phyloP scores from a whole-genome alignment of 2,888 invertebrate species.

The Drosophila hamatofila region DNA sequence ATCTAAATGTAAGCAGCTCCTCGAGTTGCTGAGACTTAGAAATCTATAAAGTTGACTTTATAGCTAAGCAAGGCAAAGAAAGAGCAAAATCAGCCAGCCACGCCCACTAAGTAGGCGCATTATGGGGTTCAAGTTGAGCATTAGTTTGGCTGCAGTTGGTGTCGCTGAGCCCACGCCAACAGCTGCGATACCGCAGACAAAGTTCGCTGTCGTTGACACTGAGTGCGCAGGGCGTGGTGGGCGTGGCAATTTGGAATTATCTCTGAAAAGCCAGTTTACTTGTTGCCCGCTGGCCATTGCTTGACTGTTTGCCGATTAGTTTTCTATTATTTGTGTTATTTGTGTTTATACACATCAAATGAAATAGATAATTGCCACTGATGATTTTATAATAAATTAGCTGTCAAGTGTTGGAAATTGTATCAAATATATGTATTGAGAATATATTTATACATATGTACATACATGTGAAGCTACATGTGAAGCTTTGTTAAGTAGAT shows the following conservation, averaged over 20 bases:
- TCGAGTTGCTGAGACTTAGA: conserved; percentile 46
- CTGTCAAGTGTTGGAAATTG: conserved; percentile 1
- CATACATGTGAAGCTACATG: too few species aligned
- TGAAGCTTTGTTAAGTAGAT: too few species aligned
- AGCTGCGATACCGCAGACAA: conserved; percentile 34
- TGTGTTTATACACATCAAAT: conserved; percentile 54
- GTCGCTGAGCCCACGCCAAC: conserved; percentile 10
- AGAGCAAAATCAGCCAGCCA: conserved; percentile 9
- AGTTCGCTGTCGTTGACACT: conserved; percentile 62
- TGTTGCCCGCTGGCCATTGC: conserved; percentile 45
- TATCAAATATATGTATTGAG: neutral
- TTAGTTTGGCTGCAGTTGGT: conserved; percentile 26
- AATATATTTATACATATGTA: neutral
- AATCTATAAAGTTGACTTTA: conserved; percentile 72
- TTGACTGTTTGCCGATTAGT: conserved; percentile 67
- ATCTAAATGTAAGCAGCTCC: conserved; percentile 28
- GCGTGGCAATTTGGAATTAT: conserved; percentile 1
- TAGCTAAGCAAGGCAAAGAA: neutral
- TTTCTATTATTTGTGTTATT: conserved; percentile 59
- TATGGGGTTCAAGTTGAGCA: conserved; percentile 17
- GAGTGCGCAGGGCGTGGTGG: conserved; percentile 10
- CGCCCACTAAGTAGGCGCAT: conserved; percentile 43
- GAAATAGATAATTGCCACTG: conserved; percentile 50
- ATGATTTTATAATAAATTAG: conserved; percentile 53
- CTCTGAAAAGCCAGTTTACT: conserved; percentile 43